Conservation (phyloP, 2,888 invertebrate genomes). For the Spicauda simplicius region DNA sequence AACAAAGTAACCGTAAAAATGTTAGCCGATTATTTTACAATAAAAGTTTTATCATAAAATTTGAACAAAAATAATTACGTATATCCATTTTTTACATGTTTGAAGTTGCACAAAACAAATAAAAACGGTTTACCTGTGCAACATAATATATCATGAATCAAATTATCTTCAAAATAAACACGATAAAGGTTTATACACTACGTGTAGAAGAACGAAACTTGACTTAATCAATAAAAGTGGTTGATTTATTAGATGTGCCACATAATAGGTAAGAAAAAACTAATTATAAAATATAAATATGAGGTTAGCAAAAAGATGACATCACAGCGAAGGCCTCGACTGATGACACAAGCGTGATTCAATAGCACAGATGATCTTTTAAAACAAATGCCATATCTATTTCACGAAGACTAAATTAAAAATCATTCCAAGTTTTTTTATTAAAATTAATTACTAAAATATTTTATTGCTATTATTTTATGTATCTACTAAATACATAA, state of each 20-base stretch:
- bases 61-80: too few relatives aligned
- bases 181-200: too few relatives aligned
- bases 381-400: constrained; percentile 28
- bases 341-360: constrained; percentile 71
- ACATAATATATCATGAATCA: too few relatives aligned
- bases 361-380: constrained; percentile 47
- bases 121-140: too few relatives aligned
- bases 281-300: constrained; percentile 56
- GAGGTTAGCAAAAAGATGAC: constrained; percentile 67
- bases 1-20: background rate
- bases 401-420: background rate
- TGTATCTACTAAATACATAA: too few relatives aligned
- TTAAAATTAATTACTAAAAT: too few relatives aligned
- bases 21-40: background rate
- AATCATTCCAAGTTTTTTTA: too few relatives aligned
- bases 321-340: constrained; percentile 68
- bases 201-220: background rate
- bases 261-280: constrained; percentile 35
- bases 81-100: too few relatives aligned
- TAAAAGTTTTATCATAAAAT: too few relatives aligned
- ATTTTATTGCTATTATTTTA: too few relatives aligned
- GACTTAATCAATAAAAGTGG: background rate
- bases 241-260: background rate
- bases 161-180: too few relatives aligned
- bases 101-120: too few relatives aligned